Base-by-base conservation (phyloP, 1,140 invertebrate genomes). In the Tetraneura akinire region DNA sequence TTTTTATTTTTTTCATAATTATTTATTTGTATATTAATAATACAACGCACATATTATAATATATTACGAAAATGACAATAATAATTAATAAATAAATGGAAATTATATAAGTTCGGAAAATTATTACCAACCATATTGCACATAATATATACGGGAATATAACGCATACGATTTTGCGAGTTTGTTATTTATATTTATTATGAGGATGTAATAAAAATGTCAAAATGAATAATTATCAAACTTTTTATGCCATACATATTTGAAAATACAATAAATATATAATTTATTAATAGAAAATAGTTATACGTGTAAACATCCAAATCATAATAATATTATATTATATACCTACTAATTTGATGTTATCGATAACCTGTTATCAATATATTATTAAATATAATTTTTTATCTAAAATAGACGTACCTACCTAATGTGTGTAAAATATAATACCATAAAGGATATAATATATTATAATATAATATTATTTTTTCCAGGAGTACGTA, bases 401-500 rank as follows among this genome's bases (percentile, higher is more conserved):
- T n/a, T n/a, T n/a, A n/a, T n/a, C n/a, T n/a, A n/a, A n/a, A n/a
- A n/a, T n/a, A n/a, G n/a, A n/a, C n/a, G n/a, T n/a, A n/a, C n/a
- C n/a, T n/a, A n/a, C n/a, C n/a, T n/a, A n/a, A n/a, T n/a, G n/a
- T n/a, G n/a, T 37, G 32, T 70, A 70, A 70, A 55, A 74, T 32
- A 42, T 68, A n/a, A n/a, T n/a, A 55, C 37, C 55, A 74, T 55
- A 70, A 55, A 74, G 71, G 73, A 57, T 57, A n/a, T n/a, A n/a
- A n/a, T n/a, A n/a, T n/a, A n/a, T n/a, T n/a, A n/a, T n/a, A n/a
- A n/a, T n/a, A n/a, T n/a, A n/a, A n/a, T n/a, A 47, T 76, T 76
- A 32, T 76, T 76, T 76, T 76, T 76, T 76, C 71, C 73, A 76
- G 73, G 73, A 60, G 73, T 76, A 18, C 73, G 32, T 78, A 78